Conservation (phyloP, 2,888 invertebrate genomes). For the Torymus aiolomorphi region DNA sequence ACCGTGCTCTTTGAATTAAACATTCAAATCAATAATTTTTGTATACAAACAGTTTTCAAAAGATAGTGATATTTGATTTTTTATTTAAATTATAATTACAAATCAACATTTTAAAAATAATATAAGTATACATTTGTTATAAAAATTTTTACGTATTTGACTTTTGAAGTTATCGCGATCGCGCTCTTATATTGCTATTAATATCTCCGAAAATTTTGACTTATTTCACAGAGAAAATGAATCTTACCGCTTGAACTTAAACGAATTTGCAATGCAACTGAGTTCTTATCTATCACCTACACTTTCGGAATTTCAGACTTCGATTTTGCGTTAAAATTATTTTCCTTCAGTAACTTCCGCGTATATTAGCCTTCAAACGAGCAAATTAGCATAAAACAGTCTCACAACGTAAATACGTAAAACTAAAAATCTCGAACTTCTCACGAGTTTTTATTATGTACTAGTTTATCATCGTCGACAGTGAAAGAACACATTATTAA, state of each 20-base stretch:
- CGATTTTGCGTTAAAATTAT: constrained; percentile 19
- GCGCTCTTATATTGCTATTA: constrained; percentile 2
- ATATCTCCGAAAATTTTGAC: neutral
- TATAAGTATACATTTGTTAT: neutral
- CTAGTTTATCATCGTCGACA: constrained; percentile 11
- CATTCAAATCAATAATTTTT: no score
- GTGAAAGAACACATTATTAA: constrained; percentile 43
- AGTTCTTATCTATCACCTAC: neutral
- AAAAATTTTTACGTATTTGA: constrained; percentile 26
- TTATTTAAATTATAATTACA: no score
- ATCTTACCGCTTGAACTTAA: constrained; percentile 19
- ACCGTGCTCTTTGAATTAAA: no score
- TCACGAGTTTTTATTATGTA: neutral
- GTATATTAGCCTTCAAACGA: constrained; percentile 1
- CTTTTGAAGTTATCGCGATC: constrained; percentile 23
- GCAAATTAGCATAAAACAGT: constrained; percentile 1
- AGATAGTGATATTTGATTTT: no score
- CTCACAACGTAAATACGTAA: constrained; percentile 16
- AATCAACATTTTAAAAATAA: no score
- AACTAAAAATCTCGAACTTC: constrained; percentile 7
- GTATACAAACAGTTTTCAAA: no score
- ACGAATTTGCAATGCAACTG: neutral
- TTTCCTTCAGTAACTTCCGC: constrained; percentile 4
- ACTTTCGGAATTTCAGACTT: constrained; percentile 37
- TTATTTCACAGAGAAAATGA: constrained; percentile 13